A percentile compares a stretch with the other conserved stretches of the same genome.
phyloP scores from a whole-genome alignment of 2,797 vertebrate species.

The Luscinia megarhynchos region DNA sequence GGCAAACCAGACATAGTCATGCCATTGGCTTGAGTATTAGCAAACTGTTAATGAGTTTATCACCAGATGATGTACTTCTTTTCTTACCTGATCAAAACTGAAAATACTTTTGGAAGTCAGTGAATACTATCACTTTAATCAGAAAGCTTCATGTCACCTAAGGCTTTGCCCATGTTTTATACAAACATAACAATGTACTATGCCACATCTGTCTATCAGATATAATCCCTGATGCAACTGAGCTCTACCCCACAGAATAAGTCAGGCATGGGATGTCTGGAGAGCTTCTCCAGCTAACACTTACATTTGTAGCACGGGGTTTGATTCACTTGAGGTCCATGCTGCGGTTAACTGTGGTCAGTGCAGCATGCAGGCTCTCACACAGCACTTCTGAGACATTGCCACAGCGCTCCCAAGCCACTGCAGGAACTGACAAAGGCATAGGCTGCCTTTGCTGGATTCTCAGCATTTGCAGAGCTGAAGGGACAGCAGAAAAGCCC shows the following conservation, averaged over 20 bases:
- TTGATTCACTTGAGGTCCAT: not conserved
- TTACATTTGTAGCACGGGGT: not conserved
- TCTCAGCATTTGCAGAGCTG: not conserved
- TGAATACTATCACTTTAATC: not conserved
- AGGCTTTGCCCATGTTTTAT: not conserved
- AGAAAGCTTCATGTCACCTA: not conserved
- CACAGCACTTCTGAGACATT: not conserved
- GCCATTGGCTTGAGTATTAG: not conserved
- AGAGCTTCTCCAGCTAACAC: not conserved
- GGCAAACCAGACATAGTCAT: not conserved
- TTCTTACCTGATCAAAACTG: not conserved
- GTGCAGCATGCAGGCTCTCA: not conserved
- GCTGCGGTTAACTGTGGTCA: not conserved
- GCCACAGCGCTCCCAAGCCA: not conserved
- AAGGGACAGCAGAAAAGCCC: not conserved
- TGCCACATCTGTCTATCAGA: not conserved
- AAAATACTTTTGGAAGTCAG: not conserved
- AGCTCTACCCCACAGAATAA: not conserved
- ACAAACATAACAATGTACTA: not conserved
- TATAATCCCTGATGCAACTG: accelerated
- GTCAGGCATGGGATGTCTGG: not conserved
- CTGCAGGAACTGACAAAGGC: not conserved
- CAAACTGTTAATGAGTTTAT: not conserved
- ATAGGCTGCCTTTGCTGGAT: not conserved
- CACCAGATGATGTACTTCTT: not conserved